Conservation (phyloP, 1,140 invertebrate species). For the Helicoverpa armigera region DNA sequence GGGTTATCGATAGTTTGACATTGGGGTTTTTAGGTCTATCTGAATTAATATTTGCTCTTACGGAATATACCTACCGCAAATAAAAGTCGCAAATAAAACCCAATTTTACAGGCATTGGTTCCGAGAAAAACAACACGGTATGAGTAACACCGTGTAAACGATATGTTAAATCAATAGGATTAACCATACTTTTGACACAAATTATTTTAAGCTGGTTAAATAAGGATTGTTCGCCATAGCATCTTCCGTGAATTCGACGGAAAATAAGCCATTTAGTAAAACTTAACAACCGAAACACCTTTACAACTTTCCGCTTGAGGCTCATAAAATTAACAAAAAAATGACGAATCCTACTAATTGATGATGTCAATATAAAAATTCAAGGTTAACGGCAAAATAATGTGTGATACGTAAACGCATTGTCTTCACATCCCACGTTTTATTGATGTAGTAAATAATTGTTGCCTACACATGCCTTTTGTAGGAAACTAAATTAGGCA, state of each 20-base stretch:
- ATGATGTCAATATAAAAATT: slow-evolving; percentile 21
- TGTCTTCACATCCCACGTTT: slow-evolving; percentile 31
- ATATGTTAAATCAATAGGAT: too few species aligned
- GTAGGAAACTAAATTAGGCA: slow-evolving; percentile 46
- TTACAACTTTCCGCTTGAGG: not conserved
- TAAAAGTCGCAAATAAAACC: too few species aligned
- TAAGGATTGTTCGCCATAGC: too few species aligned
- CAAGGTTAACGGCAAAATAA: slow-evolving; percentile 19
- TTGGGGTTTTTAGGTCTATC: not conserved
- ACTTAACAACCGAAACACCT: slow-evolving; percentile 5
- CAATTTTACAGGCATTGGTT: too few species aligned
- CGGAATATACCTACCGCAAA: too few species aligned
- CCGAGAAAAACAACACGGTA: too few species aligned
- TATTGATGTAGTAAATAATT: slow-evolving; percentile 20
- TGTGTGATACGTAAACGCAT: slow-evolving; percentile 21
- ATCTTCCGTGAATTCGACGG: not conserved
- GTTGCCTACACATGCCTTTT: slow-evolving; percentile 17
- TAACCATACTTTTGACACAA: too few species aligned
- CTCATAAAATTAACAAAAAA: slow-evolving; percentile 6
- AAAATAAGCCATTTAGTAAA: slow-evolving; percentile 2
- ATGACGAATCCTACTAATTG: slow-evolving; percentile 12
- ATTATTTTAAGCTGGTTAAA: too few species aligned
- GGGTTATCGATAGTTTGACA: too few species aligned
- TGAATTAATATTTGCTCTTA: not conserved
- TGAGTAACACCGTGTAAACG: too few species aligned